These are phyloP conservation scores for Apostichopus parvimensis DNA, from an alignment of 35 echinoderm and acorn worm species.

Conservation along the genomic window DNA sequence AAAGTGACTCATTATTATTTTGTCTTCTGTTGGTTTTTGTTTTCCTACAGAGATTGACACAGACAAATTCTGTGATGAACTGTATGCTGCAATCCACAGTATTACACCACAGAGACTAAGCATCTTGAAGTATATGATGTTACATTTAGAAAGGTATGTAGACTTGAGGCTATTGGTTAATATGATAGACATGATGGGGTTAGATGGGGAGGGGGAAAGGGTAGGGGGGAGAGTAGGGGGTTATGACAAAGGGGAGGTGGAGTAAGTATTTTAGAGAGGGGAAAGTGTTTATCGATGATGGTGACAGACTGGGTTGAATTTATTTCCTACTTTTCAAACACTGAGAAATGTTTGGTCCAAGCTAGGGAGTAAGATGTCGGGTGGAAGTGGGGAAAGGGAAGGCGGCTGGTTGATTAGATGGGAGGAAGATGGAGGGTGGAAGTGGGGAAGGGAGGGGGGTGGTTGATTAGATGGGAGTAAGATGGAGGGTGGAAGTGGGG, in stretches of 20 bases:
- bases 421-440: neutral
- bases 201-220: neutral
- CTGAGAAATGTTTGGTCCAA: too few species aligned
- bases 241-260: neutral
- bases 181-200: neutral
- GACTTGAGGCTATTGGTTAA: neutral
- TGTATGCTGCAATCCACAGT: conserved; percentile 51
- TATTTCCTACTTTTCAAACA: too few species aligned
- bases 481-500: too few species aligned
- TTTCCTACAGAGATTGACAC: too few species aligned
- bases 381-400: too few species aligned
- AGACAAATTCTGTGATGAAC: conserved; percentile 49
- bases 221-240: neutral
- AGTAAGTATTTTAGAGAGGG: neutral
- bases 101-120: conserved; percentile 28
- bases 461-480: too few species aligned
- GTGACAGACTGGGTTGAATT: too few species aligned
- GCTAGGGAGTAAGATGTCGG: too few species aligned
- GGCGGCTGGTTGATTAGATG: too few species aligned
- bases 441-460: neutral
- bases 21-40: too few species aligned
- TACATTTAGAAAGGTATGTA: conserved; percentile 71
- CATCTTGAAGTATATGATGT: conserved; percentile 72
- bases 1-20: too few species aligned
- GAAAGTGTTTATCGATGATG: too few species aligned